Base-by-base conservation (phyloP, 2,797 vertebrate species). In the Geotrypetes seraphini region DNA sequence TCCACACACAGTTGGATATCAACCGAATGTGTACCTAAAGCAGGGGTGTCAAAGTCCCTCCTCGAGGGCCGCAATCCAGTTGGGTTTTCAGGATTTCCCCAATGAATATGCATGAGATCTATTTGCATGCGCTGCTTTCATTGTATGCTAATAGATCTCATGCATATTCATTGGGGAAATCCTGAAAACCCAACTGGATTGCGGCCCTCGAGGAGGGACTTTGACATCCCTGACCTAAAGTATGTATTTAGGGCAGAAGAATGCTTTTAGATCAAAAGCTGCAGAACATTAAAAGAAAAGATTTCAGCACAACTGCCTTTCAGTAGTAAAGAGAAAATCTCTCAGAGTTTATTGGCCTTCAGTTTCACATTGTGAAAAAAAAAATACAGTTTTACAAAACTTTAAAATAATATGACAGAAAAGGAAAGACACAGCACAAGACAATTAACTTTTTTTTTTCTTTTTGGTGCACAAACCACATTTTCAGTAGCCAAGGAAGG, bases 331-430 rank as follows among this genome's bases (percentile, higher is more conserved):
- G 86, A 96, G 79, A 87, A 93, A 91, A 88, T 83, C 82, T 89
- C 87, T 87, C 84, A 87, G 90, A 88, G 79, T 96, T 96, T 96
- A 96, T 88, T 86, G 73, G 87, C 84, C 86, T 92, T 88, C 86
- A 84, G 89, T 93, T 96, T 96, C 91, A 96, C 92, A 93, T 91
- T 90, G 89, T 95, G 89, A 87, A 94, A 91, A 84, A 63, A 67
- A 69, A 75, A 79, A 85, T 57, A 71, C 69, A 86, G 78, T 87
- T 86, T 84, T 91, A 92, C 88, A 90, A 94, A 96, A 92, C 75
- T 59, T 82, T 78, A 82, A 64, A 86, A 77, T n/a, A n/a, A n/a
- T 46, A 48, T 52, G 71, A 51, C 73, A 76, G 66, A 57, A 68
- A 71, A 77, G 43, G 61, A 47, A 34, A 58, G 38, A 62, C 31